Percentiles rank a stretch among this genome's conserved stretches.
phyloP scores from a whole-genome alignment of 2,888 invertebrate species.

The Phania funesta region DNA sequence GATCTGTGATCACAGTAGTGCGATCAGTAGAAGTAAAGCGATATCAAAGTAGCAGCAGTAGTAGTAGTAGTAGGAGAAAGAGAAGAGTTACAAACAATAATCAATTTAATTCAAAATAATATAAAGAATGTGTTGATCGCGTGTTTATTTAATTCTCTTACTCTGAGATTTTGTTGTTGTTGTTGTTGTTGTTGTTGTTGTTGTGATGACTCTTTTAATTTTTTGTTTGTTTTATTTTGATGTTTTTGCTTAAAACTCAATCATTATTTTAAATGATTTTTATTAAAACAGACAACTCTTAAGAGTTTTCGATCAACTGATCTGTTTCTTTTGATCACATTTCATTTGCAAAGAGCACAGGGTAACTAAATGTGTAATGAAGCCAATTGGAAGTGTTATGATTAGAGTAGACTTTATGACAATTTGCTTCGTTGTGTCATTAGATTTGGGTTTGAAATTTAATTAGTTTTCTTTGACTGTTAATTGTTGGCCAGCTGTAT shows the following conservation, averaged over 20 bases:
- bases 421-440: background rate
- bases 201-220: slow-evolving; percentile 8
- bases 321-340: background rate
- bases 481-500: slow-evolving; percentile 6
- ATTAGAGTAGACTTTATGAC: background rate
- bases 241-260: slow-evolving; percentile 52
- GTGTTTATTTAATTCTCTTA: slow-evolving; percentile 55
- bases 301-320: slow-evolving; percentile 33
- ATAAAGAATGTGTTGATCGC: slow-evolving; percentile 56
- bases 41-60: slow-evolving; percentile 15
- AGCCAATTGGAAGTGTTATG: slow-evolving; percentile 7
- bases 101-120: slow-evolving; percentile 49
- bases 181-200: background rate
- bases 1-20: slow-evolving; percentile 51
- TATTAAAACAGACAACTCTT: slow-evolving; percentile 61
- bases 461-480: slow-evolving; percentile 1
- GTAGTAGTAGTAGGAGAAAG: background rate
- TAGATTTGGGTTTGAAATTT: background rate
- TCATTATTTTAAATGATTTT: slow-evolving; percentile 64
- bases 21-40: slow-evolving; percentile 47
- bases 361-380: background rate
- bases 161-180: slow-evolving; percentile 39
- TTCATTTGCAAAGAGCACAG: background rate
- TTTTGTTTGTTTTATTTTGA: slow-evolving; percentile 4
- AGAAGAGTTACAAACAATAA: slow-evolving; percentile 15